Conservation (phyloP, 53 echinoderm and acorn worm genomes). For the Temnopleurus reevesii region DNA sequence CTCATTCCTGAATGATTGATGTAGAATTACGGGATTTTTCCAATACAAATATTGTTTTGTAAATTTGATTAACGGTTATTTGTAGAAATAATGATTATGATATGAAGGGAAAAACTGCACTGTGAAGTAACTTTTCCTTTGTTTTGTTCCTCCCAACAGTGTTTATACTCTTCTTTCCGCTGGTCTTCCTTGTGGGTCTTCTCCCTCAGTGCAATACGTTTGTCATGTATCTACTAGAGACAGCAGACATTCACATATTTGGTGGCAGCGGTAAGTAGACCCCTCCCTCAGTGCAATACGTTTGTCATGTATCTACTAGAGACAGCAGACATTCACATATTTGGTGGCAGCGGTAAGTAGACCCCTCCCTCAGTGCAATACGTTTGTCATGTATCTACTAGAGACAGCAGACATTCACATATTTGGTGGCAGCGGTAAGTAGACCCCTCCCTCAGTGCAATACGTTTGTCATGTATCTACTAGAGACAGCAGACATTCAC, state of each 20-base stretch:
- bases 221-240: constrained; percentile 92
- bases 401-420: constrained; percentile 94
- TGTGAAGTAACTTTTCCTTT: not conserved
- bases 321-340: not conserved
- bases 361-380: constrained; percentile 99
- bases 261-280: constrained; percentile 95
- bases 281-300: too few relatives aligned
- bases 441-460: too few relatives aligned
- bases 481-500: constrained; percentile 88
- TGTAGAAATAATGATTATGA: too few relatives aligned
- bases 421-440: constrained; percentile 99
- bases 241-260: constrained; percentile 97
- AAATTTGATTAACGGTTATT: too few relatives aligned
- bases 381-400: constrained; percentile 93
- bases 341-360: not conserved
- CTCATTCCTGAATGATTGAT: too few relatives aligned
- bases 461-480: constrained; percentile 90
- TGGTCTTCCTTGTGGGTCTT: constrained; percentile 93
- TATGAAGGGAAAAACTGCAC: too few relatives aligned
- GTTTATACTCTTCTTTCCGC: constrained; percentile 96
- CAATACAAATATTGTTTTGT: too few relatives aligned
- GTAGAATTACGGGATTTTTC: too few relatives aligned
- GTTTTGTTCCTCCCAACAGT: constrained; percentile 62
- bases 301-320: not conserved
- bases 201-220: constrained; percentile 99